Conservation (phyloP, 2,888 invertebrate genomes). For the Catonia carolina region DNA sequence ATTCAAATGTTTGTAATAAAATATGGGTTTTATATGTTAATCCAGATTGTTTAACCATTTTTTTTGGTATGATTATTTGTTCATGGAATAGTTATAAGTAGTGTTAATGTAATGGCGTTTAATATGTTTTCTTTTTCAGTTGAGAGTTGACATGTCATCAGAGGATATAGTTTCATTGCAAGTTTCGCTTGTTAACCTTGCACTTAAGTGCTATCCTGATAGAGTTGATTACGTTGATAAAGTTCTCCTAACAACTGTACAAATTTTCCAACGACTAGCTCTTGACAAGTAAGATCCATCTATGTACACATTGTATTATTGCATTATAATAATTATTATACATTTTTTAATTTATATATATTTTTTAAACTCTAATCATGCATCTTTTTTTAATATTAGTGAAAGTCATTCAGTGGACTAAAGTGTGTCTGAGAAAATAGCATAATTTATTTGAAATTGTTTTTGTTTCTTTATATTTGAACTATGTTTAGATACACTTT, state of each 20-base stretch:
- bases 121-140: conserved; percentile 58
- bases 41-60: no score
- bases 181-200: conserved; percentile 88
- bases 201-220: conserved; percentile 94
- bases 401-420: no score
- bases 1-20: no score
- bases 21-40: no score
- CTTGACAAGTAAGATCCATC: not conserved
- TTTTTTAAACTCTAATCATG: not conserved
- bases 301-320: no score
- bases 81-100: no score
- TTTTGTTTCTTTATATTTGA: no score
- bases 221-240: conserved; percentile 92
- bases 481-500: no score
- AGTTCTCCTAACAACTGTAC: conserved; percentile 83
- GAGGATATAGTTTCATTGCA: conserved; percentile 96
- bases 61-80: no score
- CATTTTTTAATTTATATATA: not conserved
- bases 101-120: no score
- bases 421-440: no score
- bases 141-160: conserved; percentile 86
- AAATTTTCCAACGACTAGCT: conserved; percentile 78
- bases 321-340: not conserved
- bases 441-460: no score
- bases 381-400: not conserved